Base-by-base conservation (phyloP, 2,113 vertebrate genomes). In the Blennius ocellaris region DNA sequence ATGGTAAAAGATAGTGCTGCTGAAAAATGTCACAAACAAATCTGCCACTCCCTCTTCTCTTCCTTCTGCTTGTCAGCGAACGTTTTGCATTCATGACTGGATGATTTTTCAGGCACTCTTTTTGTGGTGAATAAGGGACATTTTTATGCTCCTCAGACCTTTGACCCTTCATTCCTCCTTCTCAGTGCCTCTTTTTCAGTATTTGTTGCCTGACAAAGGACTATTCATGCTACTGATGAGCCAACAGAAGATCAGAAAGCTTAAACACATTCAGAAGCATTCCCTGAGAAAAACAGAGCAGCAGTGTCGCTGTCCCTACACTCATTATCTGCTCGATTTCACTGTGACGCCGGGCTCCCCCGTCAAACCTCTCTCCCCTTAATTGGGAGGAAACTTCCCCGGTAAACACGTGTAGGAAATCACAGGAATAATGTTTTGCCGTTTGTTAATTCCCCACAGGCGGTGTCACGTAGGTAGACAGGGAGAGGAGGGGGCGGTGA, bases 391-490 rank as follows among this genome's bases (percentile, higher is more conserved):
- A 76, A 73, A 61, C 63, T 51, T 70, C 21, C 39, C 45, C 43
- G 17, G 48, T 73, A 54, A 70, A 77, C 43, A 12, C 0, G 7
- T 66, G 48, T 83, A 12, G 15, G 38, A 40, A 60, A 69, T 76
- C 66, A 51, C 51, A 52, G 66, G 44, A 81, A 58, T 69, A 43
- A 76, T 78, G 73, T 85, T 80, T 49, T 51, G 45, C 53, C 68
- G 63, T 79, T 58, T 65, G 56, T 53, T 55, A 65, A 70, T 63
- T 73, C 74, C 60, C 75, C 11, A 3, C 41, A 64, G 69, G 49
- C 62, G 40, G 9, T 51, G 41, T 2, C 3, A 17, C 52, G 64
- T 10, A 73, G 70, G 66, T 17, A 51, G 48, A 65, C 58, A 9
- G 17, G 37, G 4, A 17, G 38, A 16, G 30, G 14, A 8, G 21